Percentiles rank a stretch among this genome's conserved stretches.
These are phyloP conservation scores for Meandrina meandrites DNA, from an alignment of 92 coral and sea anemone species.

Conservation along the genomic window DNA sequence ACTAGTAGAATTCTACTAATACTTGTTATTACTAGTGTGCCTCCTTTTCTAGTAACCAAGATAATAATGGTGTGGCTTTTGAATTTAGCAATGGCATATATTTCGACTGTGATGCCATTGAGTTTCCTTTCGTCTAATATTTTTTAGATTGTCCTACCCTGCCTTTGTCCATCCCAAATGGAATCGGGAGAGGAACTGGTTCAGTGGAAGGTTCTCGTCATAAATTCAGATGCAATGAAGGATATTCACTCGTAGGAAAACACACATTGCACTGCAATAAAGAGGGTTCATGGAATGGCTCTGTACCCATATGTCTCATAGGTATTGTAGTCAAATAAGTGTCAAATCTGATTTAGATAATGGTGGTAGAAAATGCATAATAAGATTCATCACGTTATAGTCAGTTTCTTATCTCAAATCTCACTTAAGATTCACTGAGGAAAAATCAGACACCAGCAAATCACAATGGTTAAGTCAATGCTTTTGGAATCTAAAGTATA, in stretches of 20 bases:
- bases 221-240: constrained; percentile 20
- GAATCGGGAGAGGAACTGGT: constrained; percentile 21
- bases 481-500: too few species aligned
- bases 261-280: constrained; percentile 14
- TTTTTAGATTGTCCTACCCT: constrained; percentile 37
- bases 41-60: not conserved
- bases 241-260: constrained; percentile 38
- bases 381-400: not conserved
- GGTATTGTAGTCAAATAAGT: not conserved
- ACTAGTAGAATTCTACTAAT: too few species aligned
- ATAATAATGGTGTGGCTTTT: not conserved
- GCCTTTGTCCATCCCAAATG: constrained; percentile 29
- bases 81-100: not conserved
- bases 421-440: too few species aligned
- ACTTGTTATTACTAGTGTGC: too few species aligned
- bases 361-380: not conserved
- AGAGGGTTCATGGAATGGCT: constrained; percentile 61
- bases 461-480: too few species aligned
- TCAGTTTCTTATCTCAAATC: too few species aligned
- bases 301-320: constrained; percentile 46
- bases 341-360: not conserved
- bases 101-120: not conserved
- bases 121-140: not conserved
- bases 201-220: constrained; percentile 31
- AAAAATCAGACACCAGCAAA: too few species aligned